Conservation (phyloP, 2,113 vertebrate species). For the Elachura formosa region DNA sequence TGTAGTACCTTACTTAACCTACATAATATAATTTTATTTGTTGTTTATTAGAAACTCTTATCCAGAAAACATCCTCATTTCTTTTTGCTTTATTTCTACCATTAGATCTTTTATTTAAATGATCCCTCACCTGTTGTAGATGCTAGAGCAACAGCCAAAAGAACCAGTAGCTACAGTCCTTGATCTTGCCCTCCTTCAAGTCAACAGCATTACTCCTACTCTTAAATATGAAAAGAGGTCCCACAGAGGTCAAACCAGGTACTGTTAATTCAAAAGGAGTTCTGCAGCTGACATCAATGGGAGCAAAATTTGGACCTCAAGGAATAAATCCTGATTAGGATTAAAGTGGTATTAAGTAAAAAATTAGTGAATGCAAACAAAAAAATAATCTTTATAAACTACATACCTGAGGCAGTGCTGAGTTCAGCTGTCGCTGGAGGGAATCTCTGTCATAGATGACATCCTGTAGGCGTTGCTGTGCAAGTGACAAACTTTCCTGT, state of each 20-base stretch:
- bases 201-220: not conserved
- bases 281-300: not conserved
- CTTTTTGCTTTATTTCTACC: not conserved
- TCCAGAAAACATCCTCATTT: not conserved
- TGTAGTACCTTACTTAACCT: not conserved
- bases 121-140: not conserved
- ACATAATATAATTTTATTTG: not conserved
- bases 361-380: not conserved
- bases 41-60: not conserved
- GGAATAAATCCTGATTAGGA: not conserved
- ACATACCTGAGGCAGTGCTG: conserved; percentile 93
- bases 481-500: conserved; percentile 93
- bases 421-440: conserved; percentile 95
- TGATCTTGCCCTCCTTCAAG: conserved; percentile 1
- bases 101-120: not conserved
- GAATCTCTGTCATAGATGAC: conserved; percentile 96
- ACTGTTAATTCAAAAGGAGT: not conserved
- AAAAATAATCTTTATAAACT: not conserved
- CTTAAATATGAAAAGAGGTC: not conserved
- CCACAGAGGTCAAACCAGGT: not conserved
- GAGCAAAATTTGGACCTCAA: not conserved
- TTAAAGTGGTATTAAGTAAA: not conserved
- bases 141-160: conserved; percentile 64
- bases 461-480: conserved; percentile 95
- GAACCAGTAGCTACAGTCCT: conserved; percentile 39